Conservation (phyloP, 2,888 invertebrate genomes). For the Heliconius cydno region DNA sequence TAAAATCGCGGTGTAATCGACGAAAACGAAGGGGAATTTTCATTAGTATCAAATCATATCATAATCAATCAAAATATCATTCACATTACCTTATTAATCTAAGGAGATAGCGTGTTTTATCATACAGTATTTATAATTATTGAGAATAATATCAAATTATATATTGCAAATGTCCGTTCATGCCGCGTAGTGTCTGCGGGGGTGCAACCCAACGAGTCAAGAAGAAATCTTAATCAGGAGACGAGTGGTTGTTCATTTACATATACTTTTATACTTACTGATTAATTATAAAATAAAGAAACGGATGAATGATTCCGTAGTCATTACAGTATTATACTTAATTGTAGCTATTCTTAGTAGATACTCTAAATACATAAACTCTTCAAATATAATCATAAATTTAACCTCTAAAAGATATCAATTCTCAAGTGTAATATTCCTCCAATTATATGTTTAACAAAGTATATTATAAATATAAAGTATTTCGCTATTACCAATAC, state of each 20-base stretch:
- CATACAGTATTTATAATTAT: not conserved
- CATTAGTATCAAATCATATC: not conserved
- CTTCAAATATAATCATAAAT: not conserved
- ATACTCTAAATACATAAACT: not conserved
- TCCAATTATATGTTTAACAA: constrained; percentile 33
- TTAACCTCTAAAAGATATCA: not conserved
- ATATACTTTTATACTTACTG: not conserved
- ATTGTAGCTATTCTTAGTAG: not conserved
- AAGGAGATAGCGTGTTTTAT: not conserved
- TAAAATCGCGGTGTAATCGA: too few species aligned
- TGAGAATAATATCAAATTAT: not conserved
- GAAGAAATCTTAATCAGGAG: not conserved
- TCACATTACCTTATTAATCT: not conserved
- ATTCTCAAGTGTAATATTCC: not conserved
- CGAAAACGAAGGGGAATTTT: too few species aligned
- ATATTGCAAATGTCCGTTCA: not conserved
- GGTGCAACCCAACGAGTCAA: not conserved
- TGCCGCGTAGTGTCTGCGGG: constrained; percentile 5
- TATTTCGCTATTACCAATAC: constrained; percentile 75
- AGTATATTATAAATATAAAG: constrained; percentile 35
- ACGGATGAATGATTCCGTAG: too few species aligned
- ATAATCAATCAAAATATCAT: too few species aligned
- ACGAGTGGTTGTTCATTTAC: not conserved
- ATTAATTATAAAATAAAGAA: too few species aligned
- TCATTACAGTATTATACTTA: too few species aligned